These are phyloP conservation scores for Bufo gargarizans DNA, from an alignment of 2,113 vertebrate species.

Conservation along the genomic window DNA sequence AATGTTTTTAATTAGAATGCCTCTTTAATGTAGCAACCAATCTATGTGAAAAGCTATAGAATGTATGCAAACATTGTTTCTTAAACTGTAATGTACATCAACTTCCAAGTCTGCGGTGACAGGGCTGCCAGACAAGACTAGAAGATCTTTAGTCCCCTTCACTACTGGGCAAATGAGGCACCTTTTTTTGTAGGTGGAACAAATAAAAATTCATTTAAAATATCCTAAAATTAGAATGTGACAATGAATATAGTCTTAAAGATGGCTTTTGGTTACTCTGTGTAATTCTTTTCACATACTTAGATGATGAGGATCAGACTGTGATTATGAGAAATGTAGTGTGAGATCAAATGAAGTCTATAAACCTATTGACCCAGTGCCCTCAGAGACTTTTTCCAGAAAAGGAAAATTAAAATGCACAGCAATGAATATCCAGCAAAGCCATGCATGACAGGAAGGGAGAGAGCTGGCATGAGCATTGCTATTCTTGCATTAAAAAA, in stretches of 20 bases:
- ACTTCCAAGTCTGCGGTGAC: no score
- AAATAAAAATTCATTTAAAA: not conserved
- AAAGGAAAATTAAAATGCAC: slow-evolving; percentile 54
- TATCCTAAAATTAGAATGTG: not conserved
- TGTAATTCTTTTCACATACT: slow-evolving; percentile 11
- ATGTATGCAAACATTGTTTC: no score
- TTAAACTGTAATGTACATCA: no score
- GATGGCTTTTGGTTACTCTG: not conserved
- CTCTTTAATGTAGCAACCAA: no score
- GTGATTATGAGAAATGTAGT: slow-evolving; percentile 56
- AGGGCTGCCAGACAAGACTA: no score
- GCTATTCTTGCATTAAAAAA: slow-evolving; percentile 46
- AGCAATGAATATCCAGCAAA: slow-evolving; percentile 44
- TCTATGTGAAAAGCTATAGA: no score
- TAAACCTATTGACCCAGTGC: slow-evolving; percentile 57
- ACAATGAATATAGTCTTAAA: not conserved
- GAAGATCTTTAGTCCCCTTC: no score
- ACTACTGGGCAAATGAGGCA: no score
- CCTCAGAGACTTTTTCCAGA: slow-evolving; percentile 53
- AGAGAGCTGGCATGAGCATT: slow-evolving; percentile 34
- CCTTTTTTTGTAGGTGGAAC: not conserved
- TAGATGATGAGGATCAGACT: slow-evolving; percentile 46
- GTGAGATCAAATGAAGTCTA: slow-evolving; percentile 53
- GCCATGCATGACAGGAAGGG: slow-evolving; percentile 34
- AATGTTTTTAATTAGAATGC: no score